These are phyloP conservation scores for Phyllotreta striolata DNA, from an alignment of 2,888 invertebrate species.

Conservation along the genomic window DNA sequence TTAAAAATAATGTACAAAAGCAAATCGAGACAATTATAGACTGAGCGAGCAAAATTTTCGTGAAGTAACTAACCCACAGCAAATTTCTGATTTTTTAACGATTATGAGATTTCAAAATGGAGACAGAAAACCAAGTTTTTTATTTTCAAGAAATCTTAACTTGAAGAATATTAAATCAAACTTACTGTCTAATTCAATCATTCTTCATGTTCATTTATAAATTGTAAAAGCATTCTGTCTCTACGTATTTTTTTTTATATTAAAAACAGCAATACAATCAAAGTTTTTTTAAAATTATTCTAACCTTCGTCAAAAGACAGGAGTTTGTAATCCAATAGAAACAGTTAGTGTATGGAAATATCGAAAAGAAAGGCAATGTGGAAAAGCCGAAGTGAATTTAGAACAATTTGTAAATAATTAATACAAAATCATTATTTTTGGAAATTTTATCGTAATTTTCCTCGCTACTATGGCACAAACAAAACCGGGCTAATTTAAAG, in stretches of 20 bases:
- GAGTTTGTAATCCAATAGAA: slow-evolving; percentile 27
- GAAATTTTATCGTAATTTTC: slow-evolving; percentile 37
- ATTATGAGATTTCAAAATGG: slow-evolving; percentile 1
- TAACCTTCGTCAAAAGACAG: slow-evolving; percentile 45
- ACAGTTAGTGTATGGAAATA: no score
- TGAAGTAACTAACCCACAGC: slow-evolving; percentile 44
- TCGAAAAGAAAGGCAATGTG: no score
- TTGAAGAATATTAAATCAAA: neutral
- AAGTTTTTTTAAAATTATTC: slow-evolving; percentile 42
- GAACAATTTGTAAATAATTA: slow-evolving; percentile 55
- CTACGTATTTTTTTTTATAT: slow-evolving; percentile 28
- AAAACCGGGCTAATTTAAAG: neutral
- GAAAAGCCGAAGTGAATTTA: slow-evolving; percentile 38
- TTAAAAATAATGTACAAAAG: slow-evolving; percentile 46
- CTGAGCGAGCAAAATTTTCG: slow-evolving; percentile 49
- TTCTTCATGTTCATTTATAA: neutral
- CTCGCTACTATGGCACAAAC: slow-evolving; percentile 4
- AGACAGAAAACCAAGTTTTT: slow-evolving; percentile 17
- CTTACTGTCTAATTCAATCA: neutral
- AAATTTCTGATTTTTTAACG: slow-evolving; percentile 21
- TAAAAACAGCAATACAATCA: slow-evolving; percentile 43
- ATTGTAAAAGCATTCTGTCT: slow-evolving; percentile 10
- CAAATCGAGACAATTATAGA: slow-evolving; percentile 50
- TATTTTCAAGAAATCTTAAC: slow-evolving; percentile 3
- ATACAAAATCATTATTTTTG: slow-evolving; percentile 47